Evolutionary conservation across 2,888 invertebrate genomes (phyloP).

Genomic region (Apotomis turbidana): DNA sequence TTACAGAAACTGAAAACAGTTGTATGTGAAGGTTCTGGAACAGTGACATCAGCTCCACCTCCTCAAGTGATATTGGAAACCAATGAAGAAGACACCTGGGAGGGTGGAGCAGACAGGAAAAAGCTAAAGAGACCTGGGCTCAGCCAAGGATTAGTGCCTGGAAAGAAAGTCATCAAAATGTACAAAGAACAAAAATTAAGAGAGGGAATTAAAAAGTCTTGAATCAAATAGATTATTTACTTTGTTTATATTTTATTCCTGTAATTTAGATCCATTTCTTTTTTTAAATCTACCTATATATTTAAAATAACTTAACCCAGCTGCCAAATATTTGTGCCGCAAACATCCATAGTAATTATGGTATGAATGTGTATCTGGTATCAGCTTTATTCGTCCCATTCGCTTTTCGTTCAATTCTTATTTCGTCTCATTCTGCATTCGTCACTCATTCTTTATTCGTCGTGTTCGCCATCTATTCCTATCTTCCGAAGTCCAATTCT

Average conservation of each 20-base stretch:
- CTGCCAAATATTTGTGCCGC: too few species aligned
- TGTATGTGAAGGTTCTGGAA: slow-evolving; percentile 73
- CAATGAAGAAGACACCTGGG: slow-evolving; percentile 76
- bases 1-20: slow-evolving; percentile 74
- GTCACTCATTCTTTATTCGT: too few species aligned
- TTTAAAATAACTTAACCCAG: too few species aligned
- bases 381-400: too few species aligned
- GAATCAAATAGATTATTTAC: slow-evolving; percentile 14
- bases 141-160: slow-evolving; percentile 89
- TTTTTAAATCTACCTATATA: too few species aligned
- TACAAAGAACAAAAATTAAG: slow-evolving; percentile 86
- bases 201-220: slow-evolving; percentile 62
- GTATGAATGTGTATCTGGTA: too few species aligned
- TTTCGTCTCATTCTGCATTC: too few species aligned
- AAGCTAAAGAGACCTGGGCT: slow-evolving; percentile 92
- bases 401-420: too few species aligned
- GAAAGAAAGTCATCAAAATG: slow-evolving; percentile 93
- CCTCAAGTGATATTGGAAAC: slow-evolving; percentile 59
- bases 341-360: too few species aligned
- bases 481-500: too few species aligned
- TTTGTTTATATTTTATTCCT: slow-evolving; percentile 17
- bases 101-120: slow-evolving; percentile 78
- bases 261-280: background rate
- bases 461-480: too few species aligned
- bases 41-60: slow-evolving; percentile 67